Evolutionary conservation across 1,140 invertebrate species (phyloP), one percentile per base, ranked within the genome.

Genomic region (Penaeus indicus): DNA sequence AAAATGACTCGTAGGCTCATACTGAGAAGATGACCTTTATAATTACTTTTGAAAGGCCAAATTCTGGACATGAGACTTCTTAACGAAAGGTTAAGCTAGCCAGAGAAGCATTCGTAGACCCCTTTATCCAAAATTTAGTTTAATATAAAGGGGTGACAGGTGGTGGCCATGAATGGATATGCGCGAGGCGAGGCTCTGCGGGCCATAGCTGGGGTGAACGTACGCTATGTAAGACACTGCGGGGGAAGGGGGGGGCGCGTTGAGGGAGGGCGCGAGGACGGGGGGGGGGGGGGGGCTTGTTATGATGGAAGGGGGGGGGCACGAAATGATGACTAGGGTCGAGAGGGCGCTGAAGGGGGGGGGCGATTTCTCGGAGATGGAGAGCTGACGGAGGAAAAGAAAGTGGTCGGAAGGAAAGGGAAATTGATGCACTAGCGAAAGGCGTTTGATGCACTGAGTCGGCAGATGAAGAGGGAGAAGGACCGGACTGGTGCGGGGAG

Each of bases 161-260:
- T 21, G 61, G 77, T 80, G 62, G 85, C 54, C 69, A 47, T 77
- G 84, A 32, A 21, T n/a, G 84, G 82, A 11, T 4, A 25, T 79
- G 75, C 38, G 85, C 85, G 85, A 87, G 79, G 85, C 79, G 80
- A 87, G 61, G 32, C 63, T 75, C 54, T 72, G 64, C 62, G 69
- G 69, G 84, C 54, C 63, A 38, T 38, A 67, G 64, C 38, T 72
- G 85, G 64, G 85, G 85, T 87, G 85, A 87, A 87, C 85, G 79
- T 7, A 25, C 85, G 62, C 85, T 87, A 82, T 87, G 16, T 87
- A 82, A 79, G 60, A 11, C 85, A 87, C 38, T 25, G 63, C 25
- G 63, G 62, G 62, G 54, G 62, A 21, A 72, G 60, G 61, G 78
- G 83, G 83, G 60, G 32, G 75, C 7, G 54, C 16, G 54, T 13